Evolutionary conservation across 2,797 vertebrate genomes (phyloP).

Genomic region (Brachyalestes nurse): DNA sequence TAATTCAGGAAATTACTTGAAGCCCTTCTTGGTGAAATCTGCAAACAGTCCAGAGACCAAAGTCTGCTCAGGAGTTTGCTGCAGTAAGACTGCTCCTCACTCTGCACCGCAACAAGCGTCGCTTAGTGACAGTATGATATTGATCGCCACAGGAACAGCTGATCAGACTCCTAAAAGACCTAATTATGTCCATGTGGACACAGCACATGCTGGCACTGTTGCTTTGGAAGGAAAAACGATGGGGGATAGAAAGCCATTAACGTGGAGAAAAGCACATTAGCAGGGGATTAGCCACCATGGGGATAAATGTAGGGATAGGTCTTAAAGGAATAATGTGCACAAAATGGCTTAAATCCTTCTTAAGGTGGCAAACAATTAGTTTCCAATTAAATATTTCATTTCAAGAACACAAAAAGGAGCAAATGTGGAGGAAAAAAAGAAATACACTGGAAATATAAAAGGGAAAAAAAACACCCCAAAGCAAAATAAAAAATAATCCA

Average conservation of each 20-base stretch:
- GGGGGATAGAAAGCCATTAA: conserved; percentile 12
- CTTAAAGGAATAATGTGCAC: conserved; percentile 9
- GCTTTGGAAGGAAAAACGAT: background rate
- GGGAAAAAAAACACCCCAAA: no score
- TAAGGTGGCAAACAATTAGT: conserved; percentile 14
- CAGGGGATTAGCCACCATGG: background rate
- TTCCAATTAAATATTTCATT: conserved; percentile 8
- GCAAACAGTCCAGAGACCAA: background rate
- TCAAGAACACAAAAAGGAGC: background rate
- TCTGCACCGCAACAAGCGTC: background rate
- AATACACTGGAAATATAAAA: background rate
- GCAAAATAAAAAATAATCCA: no score
- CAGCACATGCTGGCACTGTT: background rate
- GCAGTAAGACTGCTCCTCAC: background rate
- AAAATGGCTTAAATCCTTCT: conserved; percentile 6
- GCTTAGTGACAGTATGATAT: background rate
- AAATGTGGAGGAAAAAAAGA: background rate
- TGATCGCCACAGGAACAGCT: background rate
- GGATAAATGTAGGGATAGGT: conserved; percentile 6
- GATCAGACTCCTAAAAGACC: background rate
- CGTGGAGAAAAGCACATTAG: background rate
- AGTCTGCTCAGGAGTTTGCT: background rate
- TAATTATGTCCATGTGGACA: background rate
- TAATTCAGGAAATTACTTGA: no score
- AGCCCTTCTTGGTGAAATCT: no score